Conservation (phyloP, 2,888 invertebrate species). For the Cynaeus angustus region DNA sequence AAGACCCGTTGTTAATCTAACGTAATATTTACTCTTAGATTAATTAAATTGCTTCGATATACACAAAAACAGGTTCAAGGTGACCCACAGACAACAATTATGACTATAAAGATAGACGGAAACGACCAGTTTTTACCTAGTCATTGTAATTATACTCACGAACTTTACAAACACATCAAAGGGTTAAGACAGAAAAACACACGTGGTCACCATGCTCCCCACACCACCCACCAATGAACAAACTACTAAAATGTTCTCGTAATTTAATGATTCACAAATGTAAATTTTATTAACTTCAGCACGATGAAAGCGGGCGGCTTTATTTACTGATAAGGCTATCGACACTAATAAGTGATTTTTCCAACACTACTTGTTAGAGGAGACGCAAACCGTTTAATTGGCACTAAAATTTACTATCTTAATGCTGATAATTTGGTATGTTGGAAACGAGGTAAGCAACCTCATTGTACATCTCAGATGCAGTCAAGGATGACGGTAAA, state of each 20-base stretch:
- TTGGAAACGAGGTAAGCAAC: background rate
- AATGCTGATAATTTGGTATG: background rate
- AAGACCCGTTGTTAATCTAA: no score
- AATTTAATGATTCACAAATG: background rate
- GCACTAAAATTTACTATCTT: background rate
- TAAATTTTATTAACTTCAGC: background rate
- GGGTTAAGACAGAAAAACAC: no score
- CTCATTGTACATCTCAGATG: constrained; percentile 1
- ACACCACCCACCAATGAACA: background rate
- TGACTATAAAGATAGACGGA: no score
- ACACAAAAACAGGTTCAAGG: constrained; percentile 15
- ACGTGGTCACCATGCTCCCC: no score
- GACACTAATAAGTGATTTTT: background rate
- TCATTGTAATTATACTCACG: no score
- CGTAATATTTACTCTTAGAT: no score
- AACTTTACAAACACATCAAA: no score
- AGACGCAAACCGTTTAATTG: background rate
- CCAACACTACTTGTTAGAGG: no score
- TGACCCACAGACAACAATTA: background rate
- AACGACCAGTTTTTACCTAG: no score
- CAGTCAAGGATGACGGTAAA: constrained; percentile 19
- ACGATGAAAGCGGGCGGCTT: background rate
- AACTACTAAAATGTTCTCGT: background rate
- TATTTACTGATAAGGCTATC: background rate
- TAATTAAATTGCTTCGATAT: background rate